A percentile compares a stretch with the other conserved stretches of the same genome.
phyloP scores from a whole-genome alignment of 2,888 invertebrate genomes.

The Epinotia demarniana region DNA sequence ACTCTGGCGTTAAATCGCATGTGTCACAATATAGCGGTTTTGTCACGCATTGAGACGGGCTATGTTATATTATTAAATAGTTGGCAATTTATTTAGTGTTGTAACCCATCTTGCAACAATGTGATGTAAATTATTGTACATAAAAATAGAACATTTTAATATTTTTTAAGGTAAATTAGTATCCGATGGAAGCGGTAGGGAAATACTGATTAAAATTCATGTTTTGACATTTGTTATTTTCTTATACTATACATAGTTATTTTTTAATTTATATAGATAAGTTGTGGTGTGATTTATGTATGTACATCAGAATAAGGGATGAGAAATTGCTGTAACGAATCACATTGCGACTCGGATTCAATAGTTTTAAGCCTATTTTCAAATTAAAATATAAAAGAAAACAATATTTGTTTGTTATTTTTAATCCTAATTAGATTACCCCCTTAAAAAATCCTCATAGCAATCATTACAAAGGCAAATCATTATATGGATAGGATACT shows the following conservation, averaged over 20 bases:
- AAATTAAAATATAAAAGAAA: conserved; percentile 74
- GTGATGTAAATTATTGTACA: conserved; percentile 85
- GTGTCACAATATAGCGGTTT: not conserved
- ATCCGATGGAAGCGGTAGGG: conserved; percentile 58
- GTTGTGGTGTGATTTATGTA: conserved; percentile 71
- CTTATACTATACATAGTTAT: conserved; percentile 66
- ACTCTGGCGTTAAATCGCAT: not conserved
- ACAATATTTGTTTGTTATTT: conserved; percentile 53
- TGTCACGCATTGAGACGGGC: not conserved
- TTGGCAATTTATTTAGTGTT: conserved; percentile 57
- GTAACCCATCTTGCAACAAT: conserved; percentile 69
- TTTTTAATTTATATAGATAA: conserved; percentile 72
- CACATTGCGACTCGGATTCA: conserved; percentile 72
- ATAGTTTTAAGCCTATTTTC: conserved; percentile 82
- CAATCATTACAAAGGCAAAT: too few relatives aligned
- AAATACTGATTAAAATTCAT: conserved; percentile 60
- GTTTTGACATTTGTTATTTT: conserved; percentile 72
- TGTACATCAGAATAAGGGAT: conserved; percentile 50
- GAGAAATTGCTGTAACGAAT: conserved; percentile 55
- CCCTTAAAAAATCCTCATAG: too few relatives aligned
- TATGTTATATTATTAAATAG: conserved; percentile 49
- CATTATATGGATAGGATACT: too few relatives aligned
- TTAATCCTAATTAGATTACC: not conserved
- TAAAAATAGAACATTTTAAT: conserved; percentile 67
- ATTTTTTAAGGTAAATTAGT: conserved; percentile 70